phyloP scores from a whole-genome alignment of 2,888 invertebrate genomes.

The Troglohyphantes excavatus region DNA sequence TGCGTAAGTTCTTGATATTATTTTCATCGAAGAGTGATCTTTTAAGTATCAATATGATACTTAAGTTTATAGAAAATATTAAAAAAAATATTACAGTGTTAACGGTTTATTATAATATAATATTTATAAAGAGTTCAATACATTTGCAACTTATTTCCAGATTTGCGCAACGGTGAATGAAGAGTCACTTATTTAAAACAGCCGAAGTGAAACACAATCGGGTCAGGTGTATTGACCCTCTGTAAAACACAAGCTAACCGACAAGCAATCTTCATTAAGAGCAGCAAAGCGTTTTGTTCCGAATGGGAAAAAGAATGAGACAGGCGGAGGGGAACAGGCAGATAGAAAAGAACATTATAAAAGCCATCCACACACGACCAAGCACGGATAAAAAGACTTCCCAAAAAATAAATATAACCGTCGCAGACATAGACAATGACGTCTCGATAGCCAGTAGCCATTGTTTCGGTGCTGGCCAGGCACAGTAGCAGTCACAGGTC shows the following conservation, averaged over 20 bases:
- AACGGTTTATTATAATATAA: too few relatives aligned
- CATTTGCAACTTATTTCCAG: too few relatives aligned
- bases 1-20: too few relatives aligned
- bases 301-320: constrained; percentile 7
- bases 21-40: too few relatives aligned
- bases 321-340: constrained; percentile 24
- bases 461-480: constrained; percentile 52
- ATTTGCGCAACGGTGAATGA: too few relatives aligned
- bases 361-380: constrained; percentile 62
- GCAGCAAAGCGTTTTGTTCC: constrained; percentile 57
- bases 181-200: not conserved
- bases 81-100: too few relatives aligned
- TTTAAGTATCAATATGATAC: too few relatives aligned
- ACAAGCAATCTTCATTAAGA: constrained; percentile 51
- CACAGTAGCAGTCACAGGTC: constrained; percentile 49
- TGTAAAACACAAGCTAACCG: not conserved
- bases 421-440: constrained; percentile 54
- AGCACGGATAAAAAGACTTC: constrained; percentile 44
- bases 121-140: too few relatives aligned
- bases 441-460: constrained; percentile 64
- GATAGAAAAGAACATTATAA: constrained; percentile 30
- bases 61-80: too few relatives aligned
- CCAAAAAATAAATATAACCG: constrained; percentile 43
- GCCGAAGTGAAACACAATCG: not conserved
- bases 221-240: constrained; percentile 54